These are phyloP conservation scores for Malacoctenus gilli DNA, from an alignment of 2,797 vertebrate species.

Conservation along the genomic window DNA sequence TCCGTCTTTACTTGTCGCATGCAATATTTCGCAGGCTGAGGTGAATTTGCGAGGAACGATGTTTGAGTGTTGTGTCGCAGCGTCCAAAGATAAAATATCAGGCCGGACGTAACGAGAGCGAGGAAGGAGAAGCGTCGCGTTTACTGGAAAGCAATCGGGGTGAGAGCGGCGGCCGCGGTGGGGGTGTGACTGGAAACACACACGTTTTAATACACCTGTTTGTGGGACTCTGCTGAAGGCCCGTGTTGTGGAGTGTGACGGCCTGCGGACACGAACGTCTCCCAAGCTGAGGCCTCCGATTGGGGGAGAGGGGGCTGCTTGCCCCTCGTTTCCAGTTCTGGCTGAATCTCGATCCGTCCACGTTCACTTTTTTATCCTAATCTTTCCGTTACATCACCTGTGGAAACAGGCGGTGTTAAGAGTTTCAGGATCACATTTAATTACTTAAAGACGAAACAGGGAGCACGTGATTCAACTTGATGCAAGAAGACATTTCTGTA, in stretches of 20 bases:
- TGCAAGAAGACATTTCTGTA: too few relatives aligned
- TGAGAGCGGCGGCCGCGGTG: background rate
- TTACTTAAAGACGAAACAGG: too few relatives aligned
- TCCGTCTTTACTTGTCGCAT: background rate
- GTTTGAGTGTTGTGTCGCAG: background rate
- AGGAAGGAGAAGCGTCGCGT: background rate
- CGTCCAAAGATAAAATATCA: background rate
- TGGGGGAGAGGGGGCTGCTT: background rate
- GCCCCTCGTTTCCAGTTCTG: too few relatives aligned
- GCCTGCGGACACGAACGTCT: constrained; percentile 10
- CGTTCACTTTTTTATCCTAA: too few relatives aligned
- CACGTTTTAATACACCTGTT: background rate
- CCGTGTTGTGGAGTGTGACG: constrained; percentile 5
- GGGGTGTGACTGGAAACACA: background rate
- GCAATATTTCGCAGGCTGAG: background rate
- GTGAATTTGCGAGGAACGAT: too few relatives aligned
- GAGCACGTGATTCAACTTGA: too few relatives aligned
- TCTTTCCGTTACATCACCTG: too few relatives aligned
- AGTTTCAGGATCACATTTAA: too few relatives aligned
- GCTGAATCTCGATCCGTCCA: too few relatives aligned
- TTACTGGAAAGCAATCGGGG: background rate
- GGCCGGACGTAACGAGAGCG: background rate
- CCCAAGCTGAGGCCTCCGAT: background rate
- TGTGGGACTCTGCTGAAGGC: background rate
- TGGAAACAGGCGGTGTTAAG: too few relatives aligned